Conservation (phyloP, 2,113 vertebrate genomes). For the Blennius ocellaris region DNA sequence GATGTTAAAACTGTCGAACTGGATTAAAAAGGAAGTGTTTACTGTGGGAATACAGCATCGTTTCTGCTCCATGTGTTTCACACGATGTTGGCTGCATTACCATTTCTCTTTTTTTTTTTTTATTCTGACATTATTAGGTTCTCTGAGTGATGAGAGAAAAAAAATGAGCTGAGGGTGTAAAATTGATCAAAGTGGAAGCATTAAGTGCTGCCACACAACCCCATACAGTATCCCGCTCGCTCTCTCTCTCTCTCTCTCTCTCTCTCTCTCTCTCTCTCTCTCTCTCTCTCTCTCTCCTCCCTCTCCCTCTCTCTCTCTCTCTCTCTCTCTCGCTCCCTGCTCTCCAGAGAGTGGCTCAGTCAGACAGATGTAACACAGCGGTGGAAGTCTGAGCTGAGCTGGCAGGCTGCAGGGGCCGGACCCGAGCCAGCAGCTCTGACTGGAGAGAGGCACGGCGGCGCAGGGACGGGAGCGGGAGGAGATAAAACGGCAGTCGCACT, state of each 20-base stretch:
- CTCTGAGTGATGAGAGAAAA: slow-evolving; percentile 28
- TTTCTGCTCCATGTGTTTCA: too few relatives aligned
- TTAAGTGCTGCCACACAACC: slow-evolving; percentile 39
- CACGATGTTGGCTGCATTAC: neutral
- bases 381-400: slow-evolving; percentile 69
- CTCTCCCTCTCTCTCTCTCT: slow-evolving; percentile 47
- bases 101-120: neutral
- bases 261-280: slow-evolving; percentile 17
- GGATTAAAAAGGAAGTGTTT: too few relatives aligned
- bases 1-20: too few relatives aligned
- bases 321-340: slow-evolving; percentile 34
- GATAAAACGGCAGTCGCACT: slow-evolving; percentile 12
- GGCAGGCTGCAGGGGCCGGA: slow-evolving; percentile 69
- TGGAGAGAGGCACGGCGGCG: slow-evolving; percentile 28
- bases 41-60: too few relatives aligned
- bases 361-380: slow-evolving; percentile 74
- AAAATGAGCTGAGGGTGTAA: slow-evolving; percentile 40
- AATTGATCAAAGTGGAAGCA: slow-evolving; percentile 66
- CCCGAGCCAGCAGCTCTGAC: slow-evolving; percentile 60
- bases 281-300: slow-evolving; percentile 53
- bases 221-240: neutral
- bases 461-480: slow-evolving; percentile 10
- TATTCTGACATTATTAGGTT: slow-evolving; percentile 11
- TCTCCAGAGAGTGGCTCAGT: slow-evolving; percentile 60
- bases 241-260: neutral